Percentiles rank a stretch among this genome's conserved stretches.
These are phyloP conservation scores for Chionodraco myersi DNA, from an alignment of 2,113 vertebrate species.

Conservation along the genomic window DNA sequence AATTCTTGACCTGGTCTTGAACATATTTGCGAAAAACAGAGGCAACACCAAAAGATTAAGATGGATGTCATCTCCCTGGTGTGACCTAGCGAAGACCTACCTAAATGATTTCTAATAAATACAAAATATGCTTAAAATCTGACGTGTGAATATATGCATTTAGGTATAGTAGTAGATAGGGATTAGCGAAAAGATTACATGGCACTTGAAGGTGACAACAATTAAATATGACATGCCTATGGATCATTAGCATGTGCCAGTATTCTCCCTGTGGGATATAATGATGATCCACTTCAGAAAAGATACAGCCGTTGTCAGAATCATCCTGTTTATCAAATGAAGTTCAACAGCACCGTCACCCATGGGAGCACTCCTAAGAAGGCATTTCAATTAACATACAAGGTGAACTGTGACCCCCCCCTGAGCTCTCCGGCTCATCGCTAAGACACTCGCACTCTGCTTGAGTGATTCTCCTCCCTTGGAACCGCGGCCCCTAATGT, in stretches of 20 bases:
- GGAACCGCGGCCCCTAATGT: constrained; percentile 41
- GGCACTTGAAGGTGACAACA: no score
- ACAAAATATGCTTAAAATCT: no score
- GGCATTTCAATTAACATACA: constrained; percentile 66
- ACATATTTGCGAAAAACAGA: no score
- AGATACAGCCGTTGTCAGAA: constrained; percentile 10
- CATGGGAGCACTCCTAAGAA: constrained; percentile 40
- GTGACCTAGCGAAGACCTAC: no score
- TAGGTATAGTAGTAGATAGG: no score
- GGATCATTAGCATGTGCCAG: background rate
- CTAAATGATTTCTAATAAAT: no score
- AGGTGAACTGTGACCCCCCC: constrained; percentile 60
- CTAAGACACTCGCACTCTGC: constrained; percentile 14
- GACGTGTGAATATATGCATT: no score
- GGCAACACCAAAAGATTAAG: no score
- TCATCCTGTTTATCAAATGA: constrained; percentile 32
- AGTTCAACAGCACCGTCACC: constrained; percentile 15
- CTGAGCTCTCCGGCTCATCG: constrained; percentile 2
- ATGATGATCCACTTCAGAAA: constrained; percentile 3
- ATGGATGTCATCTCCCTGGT: no score
- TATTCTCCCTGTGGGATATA: background rate
- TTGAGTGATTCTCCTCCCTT: constrained; percentile 39
- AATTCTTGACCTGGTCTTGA: no score
- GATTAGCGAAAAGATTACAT: no score
- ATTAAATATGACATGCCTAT: constrained; percentile 8